These are phyloP conservation scores for Eudasyphora cyanicolor DNA, from an alignment of 2,888 invertebrate species.

Conservation along the genomic window DNA sequence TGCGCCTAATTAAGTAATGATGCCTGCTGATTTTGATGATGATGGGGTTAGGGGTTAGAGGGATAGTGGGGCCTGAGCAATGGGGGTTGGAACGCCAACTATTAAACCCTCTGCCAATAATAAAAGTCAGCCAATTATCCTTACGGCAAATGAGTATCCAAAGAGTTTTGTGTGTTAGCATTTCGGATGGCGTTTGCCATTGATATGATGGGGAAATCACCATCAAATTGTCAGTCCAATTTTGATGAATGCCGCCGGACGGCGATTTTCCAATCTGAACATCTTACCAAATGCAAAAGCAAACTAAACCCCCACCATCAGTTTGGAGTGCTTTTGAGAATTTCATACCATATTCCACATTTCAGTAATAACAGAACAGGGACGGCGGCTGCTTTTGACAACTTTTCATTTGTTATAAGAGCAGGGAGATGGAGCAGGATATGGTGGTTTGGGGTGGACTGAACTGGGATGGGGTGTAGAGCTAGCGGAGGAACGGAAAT, in stretches of 20 bases:
- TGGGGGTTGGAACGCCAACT: not conserved
- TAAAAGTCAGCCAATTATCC: not conserved
- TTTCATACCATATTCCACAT: not conserved
- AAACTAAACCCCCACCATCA: not conserved
- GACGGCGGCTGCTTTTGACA: conserved; percentile 8
- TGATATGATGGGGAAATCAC: not conserved
- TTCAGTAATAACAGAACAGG: not conserved
- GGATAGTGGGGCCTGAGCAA: not conserved
- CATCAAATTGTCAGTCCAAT: not conserved
- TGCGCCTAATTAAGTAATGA: conserved; percentile 4
- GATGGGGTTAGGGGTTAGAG: too few species aligned
- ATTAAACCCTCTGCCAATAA: not conserved
- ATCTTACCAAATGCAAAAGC: not conserved
- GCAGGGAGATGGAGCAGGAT: not conserved
- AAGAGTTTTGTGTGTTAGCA: not conserved
- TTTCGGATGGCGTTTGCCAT: not conserved
- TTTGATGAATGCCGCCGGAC: not conserved
- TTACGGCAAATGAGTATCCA: not conserved
- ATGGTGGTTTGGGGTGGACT: too few species aligned
- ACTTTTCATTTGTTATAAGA: not conserved
- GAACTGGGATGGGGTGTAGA: not conserved
- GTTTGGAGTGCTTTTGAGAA: not conserved
- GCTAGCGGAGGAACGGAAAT: not conserved
- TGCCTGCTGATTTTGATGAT: not conserved
- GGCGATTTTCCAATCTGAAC: not conserved